Percentiles rank a stretch among this genome's conserved stretches.
Evolutionary conservation across 2,888 invertebrate species (phyloP).

Genomic region (Tridacna gigas): DNA sequence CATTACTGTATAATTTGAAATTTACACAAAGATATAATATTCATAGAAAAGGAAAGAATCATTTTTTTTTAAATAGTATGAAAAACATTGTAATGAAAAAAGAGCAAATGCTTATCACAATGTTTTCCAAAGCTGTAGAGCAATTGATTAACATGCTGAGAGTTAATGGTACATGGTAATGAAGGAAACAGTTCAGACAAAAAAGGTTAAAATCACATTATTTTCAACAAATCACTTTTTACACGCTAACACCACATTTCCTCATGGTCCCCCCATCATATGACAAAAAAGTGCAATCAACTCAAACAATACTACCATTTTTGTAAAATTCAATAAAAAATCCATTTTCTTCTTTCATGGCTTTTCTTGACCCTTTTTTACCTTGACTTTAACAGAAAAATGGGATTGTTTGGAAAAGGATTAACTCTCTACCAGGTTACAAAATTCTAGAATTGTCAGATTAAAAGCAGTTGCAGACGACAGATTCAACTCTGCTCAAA

Average conservation of each 20-base stretch:
- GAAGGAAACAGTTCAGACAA: neutral
- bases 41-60: no score
- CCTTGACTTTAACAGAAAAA: no score
- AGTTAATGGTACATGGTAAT: neutral
- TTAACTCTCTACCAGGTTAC: no score
- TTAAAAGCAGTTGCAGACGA: no score
- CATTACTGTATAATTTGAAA: no score
- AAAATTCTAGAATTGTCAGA: no score
- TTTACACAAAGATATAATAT: no score
- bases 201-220: slow-evolving; percentile 4
- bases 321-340: slow-evolving; percentile 19
- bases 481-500: no score
- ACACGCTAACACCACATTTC: slow-evolving; percentile 11
- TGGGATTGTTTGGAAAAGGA: no score
- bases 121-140: neutral
- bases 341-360: neutral
- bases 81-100: no score
- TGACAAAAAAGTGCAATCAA: slow-evolving; percentile 16
- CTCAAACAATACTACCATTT: slow-evolving; percentile 19
- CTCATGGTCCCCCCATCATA: neutral
- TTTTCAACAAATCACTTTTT: neutral
- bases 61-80: no score
- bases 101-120: neutral
- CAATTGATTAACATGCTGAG: neutral
- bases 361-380: neutral